Evolutionary conservation across 2,113 vertebrate genomes (phyloP).

Genomic region (Galemys pyrenaicus): DNA sequence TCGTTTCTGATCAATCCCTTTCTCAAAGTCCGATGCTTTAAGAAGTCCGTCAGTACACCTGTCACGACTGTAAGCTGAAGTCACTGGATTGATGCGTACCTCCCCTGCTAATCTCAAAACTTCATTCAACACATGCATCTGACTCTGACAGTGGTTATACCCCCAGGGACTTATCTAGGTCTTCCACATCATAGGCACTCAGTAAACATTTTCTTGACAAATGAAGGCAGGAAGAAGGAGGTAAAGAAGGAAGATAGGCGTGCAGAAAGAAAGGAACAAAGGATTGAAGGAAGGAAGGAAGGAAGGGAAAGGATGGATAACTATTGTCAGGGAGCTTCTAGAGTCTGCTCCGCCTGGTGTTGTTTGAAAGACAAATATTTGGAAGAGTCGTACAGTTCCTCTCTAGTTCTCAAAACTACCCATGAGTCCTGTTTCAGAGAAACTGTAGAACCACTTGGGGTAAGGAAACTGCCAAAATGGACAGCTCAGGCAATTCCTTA

Average conservation of each 20-base stretch:
- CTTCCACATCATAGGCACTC: neutral
- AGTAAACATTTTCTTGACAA: neutral
- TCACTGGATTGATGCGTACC: neutral
- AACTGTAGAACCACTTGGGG: neutral
- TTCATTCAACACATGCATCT: neutral
- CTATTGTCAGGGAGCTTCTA: neutral
- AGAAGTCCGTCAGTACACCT: no score
- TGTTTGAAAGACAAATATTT: neutral
- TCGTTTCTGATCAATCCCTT: neutral
- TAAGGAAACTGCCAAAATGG: neutral
- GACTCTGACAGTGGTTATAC: neutral
- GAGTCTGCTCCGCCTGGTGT: neutral
- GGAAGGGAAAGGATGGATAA: neutral
- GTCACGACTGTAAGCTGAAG: neutral
- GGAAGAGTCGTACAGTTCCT: neutral
- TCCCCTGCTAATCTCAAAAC: neutral
- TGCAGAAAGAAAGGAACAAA: neutral
- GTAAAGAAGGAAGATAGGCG: no score
- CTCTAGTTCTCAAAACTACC: neutral
- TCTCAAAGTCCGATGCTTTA: neutral
- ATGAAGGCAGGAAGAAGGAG: no score
- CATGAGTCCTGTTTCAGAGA: neutral
- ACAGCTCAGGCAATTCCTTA: neutral
- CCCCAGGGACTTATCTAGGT: neutral
- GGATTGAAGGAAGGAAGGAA: neutral